Evolutionary conservation across 2,113 vertebrate species (phyloP).

Genomic region (Dromaius novaehollandiae): DNA sequence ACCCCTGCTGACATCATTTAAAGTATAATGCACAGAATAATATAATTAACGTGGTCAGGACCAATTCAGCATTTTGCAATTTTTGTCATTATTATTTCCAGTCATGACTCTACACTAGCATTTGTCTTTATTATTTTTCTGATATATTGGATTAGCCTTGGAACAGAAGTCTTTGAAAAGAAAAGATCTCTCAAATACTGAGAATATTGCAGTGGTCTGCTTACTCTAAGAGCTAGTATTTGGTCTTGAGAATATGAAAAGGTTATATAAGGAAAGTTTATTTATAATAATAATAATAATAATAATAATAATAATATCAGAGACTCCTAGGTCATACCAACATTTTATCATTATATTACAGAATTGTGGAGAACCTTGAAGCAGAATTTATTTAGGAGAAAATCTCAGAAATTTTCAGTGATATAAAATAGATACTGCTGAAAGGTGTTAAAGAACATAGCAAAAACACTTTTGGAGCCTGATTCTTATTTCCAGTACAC

Average conservation of each 20-base stretch:
- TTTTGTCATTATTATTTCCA: conserved; percentile 16
- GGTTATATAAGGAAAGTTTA: background rate
- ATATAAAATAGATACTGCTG: background rate
- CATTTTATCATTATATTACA: background rate
- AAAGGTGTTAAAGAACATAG: background rate
- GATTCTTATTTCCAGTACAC: background rate
- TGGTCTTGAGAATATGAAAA: background rate
- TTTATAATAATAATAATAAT: too few species aligned
- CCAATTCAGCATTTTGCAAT: background rate
- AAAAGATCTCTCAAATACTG: background rate
- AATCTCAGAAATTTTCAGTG: background rate
- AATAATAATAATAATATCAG: background rate
- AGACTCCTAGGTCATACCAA: background rate
- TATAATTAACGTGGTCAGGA: background rate
- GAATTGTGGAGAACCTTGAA: background rate
- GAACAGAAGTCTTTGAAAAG: background rate
- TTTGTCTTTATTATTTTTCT: conserved; percentile 31
- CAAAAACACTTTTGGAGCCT: background rate
- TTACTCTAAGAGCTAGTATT: background rate
- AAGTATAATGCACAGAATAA: background rate
- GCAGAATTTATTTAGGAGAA: background rate
- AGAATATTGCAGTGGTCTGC: background rate
- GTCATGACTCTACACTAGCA: background rate
- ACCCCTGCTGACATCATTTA: background rate
- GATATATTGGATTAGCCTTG: conserved; percentile 8